Evolutionary conservation across 2,888 invertebrate genomes (phyloP), one percentile per base, ranked within the genome.

Genomic region (Mechanitis messenoides): DNA sequence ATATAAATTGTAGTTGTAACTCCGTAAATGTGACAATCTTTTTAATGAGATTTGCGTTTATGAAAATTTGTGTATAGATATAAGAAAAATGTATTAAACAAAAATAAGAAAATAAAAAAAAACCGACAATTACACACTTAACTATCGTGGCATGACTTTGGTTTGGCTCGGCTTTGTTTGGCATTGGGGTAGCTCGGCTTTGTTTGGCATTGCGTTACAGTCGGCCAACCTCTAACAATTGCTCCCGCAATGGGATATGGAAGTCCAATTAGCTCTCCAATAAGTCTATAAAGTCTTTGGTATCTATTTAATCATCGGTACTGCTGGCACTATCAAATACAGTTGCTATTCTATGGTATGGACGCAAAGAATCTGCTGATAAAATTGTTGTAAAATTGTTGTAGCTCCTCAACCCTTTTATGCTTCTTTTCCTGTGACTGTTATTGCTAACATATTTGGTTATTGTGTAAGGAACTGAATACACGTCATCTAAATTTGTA

Each of bases 391-490:
- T 65, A 60, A 71, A 71, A 1, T 58, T 61, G 42, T 70, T 73
- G 20, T 72, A 72, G 0, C 70, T 71, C 71, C 45, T 68, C 59
- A 2, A 73, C 5, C 45, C 45, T 11, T 45, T 45, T 7, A 45
- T 45, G 1, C 45, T 45, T 45, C 11, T 58, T 1, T 73, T 73
- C 57, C 56, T 65, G 53, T 74, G 73, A 62, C 72, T 64, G 53
- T 71, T 72, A 58, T 74, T 74, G 12, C 71, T 69, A 1, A 73
- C 33, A 1, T 69, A 71, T 38, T 70, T 68, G 20, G 35, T 58
- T 1, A 73, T 45, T n/a, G 70, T 57, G 45, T 74, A 74, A 0
- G 73, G 73, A 0, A 72, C 72, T 5, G 71, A 70, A 50, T 69
- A 73, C 1, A 71, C 7, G 53, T 69, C 70, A 55, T 71, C 67